Base-by-base conservation (phyloP, 2,797 vertebrate species). In the Enteromius viviparus region DNA sequence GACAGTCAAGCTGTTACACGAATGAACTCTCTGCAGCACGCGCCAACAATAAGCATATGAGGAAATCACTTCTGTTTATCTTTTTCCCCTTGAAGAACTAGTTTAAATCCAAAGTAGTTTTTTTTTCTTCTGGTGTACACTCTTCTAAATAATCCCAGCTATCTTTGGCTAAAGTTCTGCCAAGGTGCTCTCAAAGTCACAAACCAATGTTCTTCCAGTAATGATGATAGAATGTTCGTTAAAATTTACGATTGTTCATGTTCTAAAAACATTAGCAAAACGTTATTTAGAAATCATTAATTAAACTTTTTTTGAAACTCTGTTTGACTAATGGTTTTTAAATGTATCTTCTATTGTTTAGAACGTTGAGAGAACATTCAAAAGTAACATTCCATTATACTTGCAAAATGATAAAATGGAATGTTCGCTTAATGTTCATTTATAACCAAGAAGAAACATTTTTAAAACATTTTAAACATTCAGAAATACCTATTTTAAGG, bases 21-120 rank as follows among this genome's bases (percentile, higher is more conserved):
- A 94, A 97, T 98, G 96, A 96, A 96, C 94, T 95, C 90, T 0
- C 92, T 97, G 51, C 97, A 98, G 85, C 96, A 98, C 96, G 97
- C 97, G 89, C 89, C 92, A 74, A 55, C 23, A 80, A 78, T 60
- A 81, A 81, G 79, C 26, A 47, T 47, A 64, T 47, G 11, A 72
- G 55, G 55, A 81, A 23, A 62, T 62, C 1, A 34, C 45, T 55
- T 8, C 62, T 37, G 7, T 26, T 19, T 23, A 15, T 15, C 21
- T 40, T 53, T 37, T 60, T 15, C 4, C 26, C 26, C 3, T 45
- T 76, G 1, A 40, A 76, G 55, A 17, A 40, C 3, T 3, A 26
- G 19, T 34, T 26, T 40, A 75, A 34, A 78, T 70, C 34, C 7
- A 45, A 29, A 2, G 19, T 60, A 37, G n/a, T 21, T 58, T 29